Percentiles rank a stretch among this genome's conserved stretches.
Conservation (phyloP, 2,113 vertebrate species). For the Jacana jacana region DNA sequence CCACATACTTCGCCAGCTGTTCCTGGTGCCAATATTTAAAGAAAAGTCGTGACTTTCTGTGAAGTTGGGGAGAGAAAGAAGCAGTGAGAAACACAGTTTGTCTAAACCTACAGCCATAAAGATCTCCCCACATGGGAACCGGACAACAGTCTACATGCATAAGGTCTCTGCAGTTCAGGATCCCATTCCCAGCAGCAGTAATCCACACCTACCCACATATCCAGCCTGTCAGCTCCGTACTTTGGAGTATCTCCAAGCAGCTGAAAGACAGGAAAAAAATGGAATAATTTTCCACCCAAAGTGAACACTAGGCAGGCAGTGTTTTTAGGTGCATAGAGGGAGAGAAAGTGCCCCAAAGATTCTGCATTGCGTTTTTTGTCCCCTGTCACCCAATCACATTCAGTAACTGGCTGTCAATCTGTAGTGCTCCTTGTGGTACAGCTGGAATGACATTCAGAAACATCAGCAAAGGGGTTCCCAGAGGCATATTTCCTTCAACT, state of each 20-base stretch:
- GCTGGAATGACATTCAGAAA: not conserved
- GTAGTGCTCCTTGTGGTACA: not conserved
- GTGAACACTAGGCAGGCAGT: not conserved
- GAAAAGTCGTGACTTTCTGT: conserved; percentile 75
- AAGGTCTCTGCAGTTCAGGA: not conserved
- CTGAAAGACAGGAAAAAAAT: conserved; percentile 28
- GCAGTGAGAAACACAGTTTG: not conserved
- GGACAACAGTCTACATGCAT: not conserved
- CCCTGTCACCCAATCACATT: not conserved
- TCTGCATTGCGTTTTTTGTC: not conserved
- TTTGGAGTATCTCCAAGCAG: conserved; percentile 73
- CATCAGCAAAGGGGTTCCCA: not conserved
- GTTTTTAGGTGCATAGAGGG: not conserved
- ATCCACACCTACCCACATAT: conserved; percentile 73
- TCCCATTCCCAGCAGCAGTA: not conserved
- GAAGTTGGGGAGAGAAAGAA: not conserved
- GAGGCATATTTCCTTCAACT: not conserved
- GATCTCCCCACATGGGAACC: not conserved
- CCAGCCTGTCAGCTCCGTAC: conserved; percentile 71
- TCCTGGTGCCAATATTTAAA: conserved; percentile 83
- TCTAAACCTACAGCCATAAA: not conserved
- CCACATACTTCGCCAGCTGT: conserved; percentile 63
- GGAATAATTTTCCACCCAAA: not conserved
- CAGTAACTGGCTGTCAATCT: not conserved
- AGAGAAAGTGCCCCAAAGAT: not conserved